phyloP scores from a whole-genome alignment of 2,888 invertebrate species.

The Pandemis cinnamomeana region DNA sequence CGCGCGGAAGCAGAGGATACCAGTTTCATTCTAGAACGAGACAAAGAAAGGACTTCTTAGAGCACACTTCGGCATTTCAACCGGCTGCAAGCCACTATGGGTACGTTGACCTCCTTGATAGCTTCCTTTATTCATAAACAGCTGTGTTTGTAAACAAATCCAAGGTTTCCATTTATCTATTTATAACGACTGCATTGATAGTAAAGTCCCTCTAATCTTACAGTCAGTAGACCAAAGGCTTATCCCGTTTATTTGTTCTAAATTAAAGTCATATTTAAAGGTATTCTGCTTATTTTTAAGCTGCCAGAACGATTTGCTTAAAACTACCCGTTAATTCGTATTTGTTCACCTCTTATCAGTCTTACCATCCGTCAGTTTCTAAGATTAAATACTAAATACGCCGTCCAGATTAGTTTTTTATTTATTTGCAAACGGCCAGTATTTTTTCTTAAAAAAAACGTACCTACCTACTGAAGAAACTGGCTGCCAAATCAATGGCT shows the following conservation, averaged over 20 bases:
- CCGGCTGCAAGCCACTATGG: slow-evolving; percentile 70
- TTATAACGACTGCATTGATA: not conserved
- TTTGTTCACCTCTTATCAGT: not conserved
- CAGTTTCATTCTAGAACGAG: slow-evolving; percentile 76
- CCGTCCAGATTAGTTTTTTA: not conserved
- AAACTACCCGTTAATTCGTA: not conserved
- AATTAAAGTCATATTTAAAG: not conserved
- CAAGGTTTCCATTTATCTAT: slow-evolving; percentile 14
- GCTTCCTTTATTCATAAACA: slow-evolving; percentile 21
- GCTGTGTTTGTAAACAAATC: slow-evolving; percentile 32
- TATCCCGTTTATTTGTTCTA: not conserved
- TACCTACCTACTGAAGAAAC: not conserved
- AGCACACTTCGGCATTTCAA: slow-evolving; percentile 51
- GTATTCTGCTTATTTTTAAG: not conserved
- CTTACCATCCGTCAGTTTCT: not conserved
- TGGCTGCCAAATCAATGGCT: not conserved
- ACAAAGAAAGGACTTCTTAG: slow-evolving; percentile 64
- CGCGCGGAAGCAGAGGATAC: slow-evolving; percentile 62
- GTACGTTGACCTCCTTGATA: slow-evolving; percentile 63
- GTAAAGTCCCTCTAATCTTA: not conserved
- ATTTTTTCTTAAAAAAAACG: not conserved
- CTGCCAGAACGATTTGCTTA: not conserved
- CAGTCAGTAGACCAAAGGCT: not conserved
- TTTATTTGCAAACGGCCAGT: not conserved
- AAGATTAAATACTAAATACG: not conserved